Base-by-base conservation (phyloP, 2,797 vertebrate genomes). In the Scolopax rusticola region DNA sequence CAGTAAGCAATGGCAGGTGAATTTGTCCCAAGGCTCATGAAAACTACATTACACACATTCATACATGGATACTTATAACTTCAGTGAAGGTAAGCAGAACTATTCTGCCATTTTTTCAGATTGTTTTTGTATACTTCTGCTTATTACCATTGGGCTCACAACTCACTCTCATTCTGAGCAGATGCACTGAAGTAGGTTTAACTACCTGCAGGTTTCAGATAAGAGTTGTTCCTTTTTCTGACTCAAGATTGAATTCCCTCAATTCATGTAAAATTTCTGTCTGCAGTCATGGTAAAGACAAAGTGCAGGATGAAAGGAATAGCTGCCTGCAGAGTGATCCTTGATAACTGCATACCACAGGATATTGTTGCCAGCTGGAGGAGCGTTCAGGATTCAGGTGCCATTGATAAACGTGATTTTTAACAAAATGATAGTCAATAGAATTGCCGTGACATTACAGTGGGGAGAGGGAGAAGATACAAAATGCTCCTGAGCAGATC, bases 131-230 rank as follows among this genome's bases (percentile, higher is more conserved):
- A 76, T 68, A 60, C 30, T 60, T 84, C 33, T 82, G 56, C 50
- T 89, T 91, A 81, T 87, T 79, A 93, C 47, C 47, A 65, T 25
- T 48, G 86, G 78, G 24, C 64, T 94, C 69, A 74, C n/a, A 89
- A 40, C 82, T 95, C 32, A 50, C 75, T 83, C 71, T 94, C 67
- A 65, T 78, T 96, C 64, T 84, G 82, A 87, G 59, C 69, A 95
- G 87, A 91, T 67, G 64, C 36, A 80, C 64, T 90, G 67, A 69
- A 78, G 83, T 50, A 95, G 85, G 45, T 88, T 96, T 92, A 95
- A 83, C 92, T 95, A 93, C 85, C 94, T 96, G 93, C 59, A 95
- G 88, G 64, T 91, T 97, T 88, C 73, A 90, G 94, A 78, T 96
- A 97, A 97, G 87, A 89, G 53, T 61, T 65, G 36, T 15, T 91